Percentiles rank a stretch among this genome's conserved stretches.
Conservation (phyloP, 2,113 vertebrate genomes). For the Nanorana parkeri region DNA sequence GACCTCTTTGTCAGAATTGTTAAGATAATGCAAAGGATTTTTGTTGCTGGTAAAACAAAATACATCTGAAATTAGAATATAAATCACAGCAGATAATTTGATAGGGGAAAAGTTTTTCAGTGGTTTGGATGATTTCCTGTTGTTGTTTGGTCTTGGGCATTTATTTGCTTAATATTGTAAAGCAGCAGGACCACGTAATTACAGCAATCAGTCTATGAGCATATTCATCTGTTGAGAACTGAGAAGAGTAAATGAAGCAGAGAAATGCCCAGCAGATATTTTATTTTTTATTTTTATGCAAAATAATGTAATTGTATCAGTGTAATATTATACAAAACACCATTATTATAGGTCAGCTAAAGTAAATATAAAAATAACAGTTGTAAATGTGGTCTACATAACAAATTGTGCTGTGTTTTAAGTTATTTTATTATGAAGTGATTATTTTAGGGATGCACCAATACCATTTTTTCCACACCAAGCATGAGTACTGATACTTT, state of each 20-base stretch:
- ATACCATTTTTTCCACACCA: no score
- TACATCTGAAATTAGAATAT: slow-evolving; percentile 38
- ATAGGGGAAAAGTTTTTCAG: slow-evolving; percentile 27
- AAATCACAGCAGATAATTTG: slow-evolving; percentile 46
- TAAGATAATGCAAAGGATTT: slow-evolving; percentile 4
- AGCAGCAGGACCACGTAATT: slow-evolving; percentile 81
- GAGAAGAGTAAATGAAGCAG: slow-evolving; percentile 78
- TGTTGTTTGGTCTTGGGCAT: slow-evolving; percentile 63
- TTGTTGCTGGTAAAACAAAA: slow-evolving; percentile 7
- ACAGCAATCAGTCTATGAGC: slow-evolving; percentile 77
- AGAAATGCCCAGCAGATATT: slow-evolving; percentile 69
- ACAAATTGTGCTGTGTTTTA: not conserved
- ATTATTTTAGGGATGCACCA: no score
- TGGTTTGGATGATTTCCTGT: slow-evolving; percentile 60
- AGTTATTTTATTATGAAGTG: no score
- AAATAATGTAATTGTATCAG: slow-evolving; percentile 58
- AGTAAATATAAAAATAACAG: slow-evolving; percentile 60
- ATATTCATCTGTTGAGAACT: slow-evolving; percentile 83
- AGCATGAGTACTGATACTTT: no score
- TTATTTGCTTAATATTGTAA: slow-evolving; percentile 76
- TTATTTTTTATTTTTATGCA: slow-evolving; percentile 68
- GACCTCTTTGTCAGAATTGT: slow-evolving; percentile 14
- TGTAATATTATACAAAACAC: slow-evolving; percentile 65
- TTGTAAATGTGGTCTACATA: slow-evolving; percentile 54
- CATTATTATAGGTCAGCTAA: slow-evolving; percentile 66